phyloP scores from a whole-genome alignment of 2,797 vertebrate species.

The Gallirallus australis region DNA sequence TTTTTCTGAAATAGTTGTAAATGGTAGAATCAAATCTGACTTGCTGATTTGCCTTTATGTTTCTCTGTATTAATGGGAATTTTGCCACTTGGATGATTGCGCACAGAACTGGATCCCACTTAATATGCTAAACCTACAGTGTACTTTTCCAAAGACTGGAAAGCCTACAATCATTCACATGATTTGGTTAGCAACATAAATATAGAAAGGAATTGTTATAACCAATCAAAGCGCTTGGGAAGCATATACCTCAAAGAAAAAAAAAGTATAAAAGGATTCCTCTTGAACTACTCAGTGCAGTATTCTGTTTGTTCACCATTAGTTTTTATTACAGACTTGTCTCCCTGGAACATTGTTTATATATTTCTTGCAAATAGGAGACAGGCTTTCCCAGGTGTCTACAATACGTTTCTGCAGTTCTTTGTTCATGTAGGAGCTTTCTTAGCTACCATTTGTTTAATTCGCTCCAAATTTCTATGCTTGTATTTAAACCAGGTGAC shows the following conservation, averaged over 20 bases:
- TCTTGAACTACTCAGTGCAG: slow-evolving; percentile 21
- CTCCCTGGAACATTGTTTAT: slow-evolving; percentile 44
- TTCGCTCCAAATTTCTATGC: slow-evolving; percentile 58
- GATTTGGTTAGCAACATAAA: not conserved
- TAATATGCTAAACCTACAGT: not conserved
- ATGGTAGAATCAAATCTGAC: not conserved
- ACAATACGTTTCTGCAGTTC: slow-evolving; percentile 42
- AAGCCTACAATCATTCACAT: not conserved
- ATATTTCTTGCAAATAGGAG: slow-evolving; percentile 63
- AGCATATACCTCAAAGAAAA: not conserved
- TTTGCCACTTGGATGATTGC: not conserved
- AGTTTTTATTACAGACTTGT: slow-evolving; percentile 62
- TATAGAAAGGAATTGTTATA: not conserved
- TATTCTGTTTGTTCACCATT: slow-evolving; percentile 45
- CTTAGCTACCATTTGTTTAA: slow-evolving; percentile 64
- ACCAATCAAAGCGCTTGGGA: not conserved
- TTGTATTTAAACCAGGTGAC: slow-evolving; percentile 67
- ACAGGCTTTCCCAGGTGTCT: slow-evolving; percentile 59
- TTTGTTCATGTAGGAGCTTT: slow-evolving; percentile 53
- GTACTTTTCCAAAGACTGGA: not conserved
- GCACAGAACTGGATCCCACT: not conserved
- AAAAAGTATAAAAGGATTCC: not conserved
- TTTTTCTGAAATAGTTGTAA: not conserved
- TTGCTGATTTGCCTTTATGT: not conserved
- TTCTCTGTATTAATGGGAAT: not conserved